phyloP scores from a whole-genome alignment of 2,888 invertebrate genomes.

The Druceiella hillmani region DNA sequence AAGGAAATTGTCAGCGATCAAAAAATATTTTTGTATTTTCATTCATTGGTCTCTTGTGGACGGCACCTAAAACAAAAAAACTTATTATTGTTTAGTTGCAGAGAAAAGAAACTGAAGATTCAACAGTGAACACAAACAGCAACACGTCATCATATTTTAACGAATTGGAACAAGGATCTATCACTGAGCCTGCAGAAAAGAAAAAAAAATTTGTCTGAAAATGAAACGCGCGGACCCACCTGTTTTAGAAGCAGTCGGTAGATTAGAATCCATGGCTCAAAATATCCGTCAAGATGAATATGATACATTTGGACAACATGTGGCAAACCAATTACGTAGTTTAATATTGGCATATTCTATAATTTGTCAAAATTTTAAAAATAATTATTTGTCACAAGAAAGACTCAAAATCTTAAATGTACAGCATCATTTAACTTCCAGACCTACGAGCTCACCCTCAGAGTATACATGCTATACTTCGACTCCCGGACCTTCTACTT shows the following conservation, averaged over 20 bases:
- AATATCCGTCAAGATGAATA: constrained; percentile 25
- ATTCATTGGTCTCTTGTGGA: constrained; percentile 24
- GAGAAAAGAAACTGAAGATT: constrained; percentile 24
- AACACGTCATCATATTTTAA: constrained; percentile 26
- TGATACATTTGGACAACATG: constrained; percentile 26
- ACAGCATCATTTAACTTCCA: constrained; percentile 22
- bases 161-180: constrained; percentile 25
- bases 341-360: constrained; percentile 23
- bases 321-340: constrained; percentile 27
- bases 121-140: constrained; percentile 23
- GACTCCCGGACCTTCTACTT: constrained; percentile 26
- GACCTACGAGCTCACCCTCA: constrained; percentile 23
- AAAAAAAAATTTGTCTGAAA: constrained; percentile 25
- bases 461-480: constrained; percentile 16
- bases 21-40: constrained; percentile 26
- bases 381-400: constrained; percentile 25
- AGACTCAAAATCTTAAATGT: constrained; percentile 23
- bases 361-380: constrained; percentile 27
- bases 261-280: constrained; percentile 18
- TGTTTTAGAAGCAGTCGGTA: constrained; percentile 22
- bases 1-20: constrained; percentile 28
- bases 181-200: constrained; percentile 22
- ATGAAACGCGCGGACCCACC: constrained; percentile 25
- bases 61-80: constrained; percentile 26
- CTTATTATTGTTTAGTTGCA: constrained; percentile 23